Conservation (phyloP, 2,797 vertebrate genomes). For the Cossypha dichroa region DNA sequence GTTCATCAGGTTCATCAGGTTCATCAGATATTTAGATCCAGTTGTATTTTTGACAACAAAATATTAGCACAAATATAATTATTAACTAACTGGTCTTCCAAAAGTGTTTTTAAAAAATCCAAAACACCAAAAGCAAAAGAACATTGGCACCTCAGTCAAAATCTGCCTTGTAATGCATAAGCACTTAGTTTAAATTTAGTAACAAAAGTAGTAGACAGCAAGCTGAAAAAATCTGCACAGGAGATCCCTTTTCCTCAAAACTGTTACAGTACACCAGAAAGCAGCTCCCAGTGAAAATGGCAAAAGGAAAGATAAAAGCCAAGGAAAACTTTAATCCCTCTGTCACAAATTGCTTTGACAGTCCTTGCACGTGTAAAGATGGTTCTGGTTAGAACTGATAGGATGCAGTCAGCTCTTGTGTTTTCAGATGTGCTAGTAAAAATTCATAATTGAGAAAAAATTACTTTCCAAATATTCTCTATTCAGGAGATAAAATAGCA, state of each 20-base stretch:
- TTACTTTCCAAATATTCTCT: background rate
- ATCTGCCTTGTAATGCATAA: background rate
- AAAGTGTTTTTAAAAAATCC: background rate
- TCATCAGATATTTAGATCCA: background rate
- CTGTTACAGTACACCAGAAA: background rate
- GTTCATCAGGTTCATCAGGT: background rate
- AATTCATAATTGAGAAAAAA: background rate
- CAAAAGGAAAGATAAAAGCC: background rate
- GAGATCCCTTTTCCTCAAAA: background rate
- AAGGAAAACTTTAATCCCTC: background rate
- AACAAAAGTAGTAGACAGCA: background rate
- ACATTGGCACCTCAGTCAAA: background rate
- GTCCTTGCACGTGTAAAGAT: background rate
- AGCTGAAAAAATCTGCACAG: background rate
- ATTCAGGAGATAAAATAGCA: background rate
- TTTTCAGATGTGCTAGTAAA: background rate
- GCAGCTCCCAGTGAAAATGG: background rate
- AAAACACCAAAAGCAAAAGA: no score
- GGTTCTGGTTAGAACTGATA: background rate
- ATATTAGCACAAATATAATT: background rate
- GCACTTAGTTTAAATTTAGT: background rate
- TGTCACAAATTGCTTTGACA: background rate
- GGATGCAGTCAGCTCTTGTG: background rate
- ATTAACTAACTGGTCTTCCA: background rate
- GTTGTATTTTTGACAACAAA: background rate